Conservation (phyloP, 2,888 invertebrate genomes). For the Flexamia atlantica region DNA sequence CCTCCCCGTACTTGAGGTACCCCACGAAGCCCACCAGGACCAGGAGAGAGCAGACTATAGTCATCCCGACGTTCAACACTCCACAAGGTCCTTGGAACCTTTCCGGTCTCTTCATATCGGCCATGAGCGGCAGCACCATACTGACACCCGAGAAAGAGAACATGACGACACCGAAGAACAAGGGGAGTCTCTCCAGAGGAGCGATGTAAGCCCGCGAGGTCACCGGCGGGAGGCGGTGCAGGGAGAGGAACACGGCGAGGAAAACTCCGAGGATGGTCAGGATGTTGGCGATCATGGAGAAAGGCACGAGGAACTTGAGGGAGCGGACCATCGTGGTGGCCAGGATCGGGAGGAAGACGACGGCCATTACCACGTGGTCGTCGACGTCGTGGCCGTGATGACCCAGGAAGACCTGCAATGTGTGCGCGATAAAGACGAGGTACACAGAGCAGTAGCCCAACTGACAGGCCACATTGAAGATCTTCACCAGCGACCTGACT, state of each 20-base stretch:
- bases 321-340: constrained; percentile 86
- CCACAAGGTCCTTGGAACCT: constrained; percentile 89
- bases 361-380: constrained; percentile 84
- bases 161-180: constrained; percentile 97
- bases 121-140: constrained; percentile 94
- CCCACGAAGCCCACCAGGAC: constrained; percentile 91
- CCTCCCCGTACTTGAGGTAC: constrained; percentile 92
- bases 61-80: constrained; percentile 94
- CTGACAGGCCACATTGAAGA: constrained; percentile 82
- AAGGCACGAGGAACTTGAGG: constrained; percentile 86
- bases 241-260: constrained; percentile 87
- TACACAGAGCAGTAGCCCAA: constrained; percentile 99
- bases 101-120: constrained; percentile 90
- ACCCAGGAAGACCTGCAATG: constrained; percentile 85
- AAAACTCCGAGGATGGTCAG: constrained; percentile 84
- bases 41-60: constrained; percentile 87
- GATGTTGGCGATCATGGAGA: constrained; percentile 88
- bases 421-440: constrained; percentile 95
- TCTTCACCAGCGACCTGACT: constrained; percentile 48
- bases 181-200: constrained; percentile 79
- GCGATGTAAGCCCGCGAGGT: constrained; percentile 81
- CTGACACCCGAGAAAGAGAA: constrained; percentile 99
- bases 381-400: constrained; percentile 78
- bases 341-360: constrained; percentile 85
- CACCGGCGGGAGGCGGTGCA: constrained; percentile 84